Evolutionary conservation across 2,888 invertebrate genomes (phyloP).

Genomic region (Melieria crassipennis): DNA sequence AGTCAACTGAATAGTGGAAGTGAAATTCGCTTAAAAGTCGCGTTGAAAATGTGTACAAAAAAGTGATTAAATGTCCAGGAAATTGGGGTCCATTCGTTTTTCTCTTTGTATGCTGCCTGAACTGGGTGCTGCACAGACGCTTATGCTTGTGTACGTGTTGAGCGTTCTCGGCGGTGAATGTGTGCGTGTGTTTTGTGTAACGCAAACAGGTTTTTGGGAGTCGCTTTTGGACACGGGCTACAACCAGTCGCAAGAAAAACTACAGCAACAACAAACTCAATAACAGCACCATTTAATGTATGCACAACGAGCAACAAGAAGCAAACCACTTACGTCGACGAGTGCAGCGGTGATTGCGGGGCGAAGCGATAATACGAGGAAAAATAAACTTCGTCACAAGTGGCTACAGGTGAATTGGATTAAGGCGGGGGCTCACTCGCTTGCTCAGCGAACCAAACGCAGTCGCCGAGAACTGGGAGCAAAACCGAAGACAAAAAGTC

Average conservation of each 20-base stretch:
- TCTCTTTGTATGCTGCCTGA: slow-evolving; percentile 18
- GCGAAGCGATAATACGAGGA: slow-evolving; percentile 24
- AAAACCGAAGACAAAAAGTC: slow-evolving; percentile 1
- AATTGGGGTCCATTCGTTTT: slow-evolving; percentile 31
- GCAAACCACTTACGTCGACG: slow-evolving; percentile 26
- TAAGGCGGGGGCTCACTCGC: slow-evolving; percentile 25
- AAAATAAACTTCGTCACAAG: slow-evolving; percentile 35
- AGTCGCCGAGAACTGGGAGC: no score
- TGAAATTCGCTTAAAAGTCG: slow-evolving; percentile 5
- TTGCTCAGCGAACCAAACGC: no score
- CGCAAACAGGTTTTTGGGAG: slow-evolving; percentile 49
- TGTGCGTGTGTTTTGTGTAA: slow-evolving; percentile 36
- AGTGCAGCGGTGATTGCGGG: slow-evolving; percentile 16
- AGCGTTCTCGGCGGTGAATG: slow-evolving; percentile 13
- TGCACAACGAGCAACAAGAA: slow-evolving; percentile 30
- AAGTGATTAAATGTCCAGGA: slow-evolving; percentile 32
- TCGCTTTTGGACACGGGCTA: slow-evolving; percentile 41
- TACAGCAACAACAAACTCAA: slow-evolving; percentile 38
- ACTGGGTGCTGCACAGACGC: slow-evolving; percentile 20
- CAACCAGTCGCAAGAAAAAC: slow-evolving; percentile 16
- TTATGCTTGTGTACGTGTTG: slow-evolving; percentile 26
- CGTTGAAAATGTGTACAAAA: slow-evolving; percentile 10
- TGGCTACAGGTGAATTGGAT: slow-evolving; percentile 37
- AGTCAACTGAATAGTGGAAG: slow-evolving; percentile 10
- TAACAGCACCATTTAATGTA: slow-evolving; percentile 18